Evolutionary conservation across 2,113 vertebrate species (phyloP).

Genomic region (Phalacrocorax carbo): DNA sequence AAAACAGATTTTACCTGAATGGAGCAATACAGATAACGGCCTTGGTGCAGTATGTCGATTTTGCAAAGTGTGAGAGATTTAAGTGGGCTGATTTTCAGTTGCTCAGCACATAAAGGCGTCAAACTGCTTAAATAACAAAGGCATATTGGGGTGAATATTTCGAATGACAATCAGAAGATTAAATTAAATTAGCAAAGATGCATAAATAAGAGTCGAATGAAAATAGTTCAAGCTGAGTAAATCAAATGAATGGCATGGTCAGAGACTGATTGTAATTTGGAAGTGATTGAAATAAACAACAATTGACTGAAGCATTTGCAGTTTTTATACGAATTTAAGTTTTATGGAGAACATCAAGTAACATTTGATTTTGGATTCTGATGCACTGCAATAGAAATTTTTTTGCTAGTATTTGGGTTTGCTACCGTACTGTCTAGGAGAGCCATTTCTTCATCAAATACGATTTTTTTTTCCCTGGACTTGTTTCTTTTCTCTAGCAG

Average conservation of each 20-base stretch:
- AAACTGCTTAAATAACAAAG: neutral
- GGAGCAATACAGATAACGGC: neutral
- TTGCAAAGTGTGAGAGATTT: neutral
- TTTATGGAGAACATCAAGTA: neutral
- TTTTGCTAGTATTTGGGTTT: neutral
- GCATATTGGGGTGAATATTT: neutral
- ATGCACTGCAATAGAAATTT: neutral
- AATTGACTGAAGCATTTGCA: constrained; percentile 11
- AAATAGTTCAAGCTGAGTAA: constrained; percentile 46
- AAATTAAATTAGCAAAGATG: constrained; percentile 46
- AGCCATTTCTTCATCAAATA: neutral
- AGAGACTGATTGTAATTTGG: constrained; percentile 25
- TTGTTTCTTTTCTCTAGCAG: neutral
- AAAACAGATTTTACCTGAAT: neutral
- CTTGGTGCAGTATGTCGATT: neutral
- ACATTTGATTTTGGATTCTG: constrained; percentile 1
- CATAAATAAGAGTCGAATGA: neutral
- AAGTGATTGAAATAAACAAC: constrained; percentile 15
- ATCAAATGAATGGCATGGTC: constrained; percentile 44
- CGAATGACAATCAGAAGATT: constrained; percentile 37
- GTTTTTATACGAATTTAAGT: constrained; percentile 1
- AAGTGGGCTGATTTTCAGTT: neutral
- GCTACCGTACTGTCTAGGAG: neutral
- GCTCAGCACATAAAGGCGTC: neutral
- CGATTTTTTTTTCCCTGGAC: neutral